phyloP scores from a whole-genome alignment of 2,797 vertebrate species.

The Alca torda region DNA sequence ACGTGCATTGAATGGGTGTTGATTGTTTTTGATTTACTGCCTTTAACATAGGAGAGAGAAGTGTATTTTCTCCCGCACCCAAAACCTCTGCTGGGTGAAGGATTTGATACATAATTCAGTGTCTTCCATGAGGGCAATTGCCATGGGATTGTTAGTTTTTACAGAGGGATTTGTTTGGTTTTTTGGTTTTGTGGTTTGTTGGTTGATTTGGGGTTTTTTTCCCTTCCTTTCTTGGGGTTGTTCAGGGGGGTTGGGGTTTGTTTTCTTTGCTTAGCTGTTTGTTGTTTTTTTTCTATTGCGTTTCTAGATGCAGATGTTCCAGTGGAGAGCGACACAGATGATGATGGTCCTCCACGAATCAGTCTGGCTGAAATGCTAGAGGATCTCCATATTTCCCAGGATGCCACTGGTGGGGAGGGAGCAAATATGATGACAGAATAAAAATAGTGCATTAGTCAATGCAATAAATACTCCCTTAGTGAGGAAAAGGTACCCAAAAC shows the following conservation, averaged over 20 bases:
- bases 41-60: not conserved
- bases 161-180: not conserved
- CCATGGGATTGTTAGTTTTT: not conserved
- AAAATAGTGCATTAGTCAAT: not conserved
- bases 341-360: conserved; percentile 90
- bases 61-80: not conserved
- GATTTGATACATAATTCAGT: not conserved
- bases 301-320: conserved; percentile 84
- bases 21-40: not conserved
- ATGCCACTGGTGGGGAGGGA: conserved; percentile 92
- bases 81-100: not conserved
- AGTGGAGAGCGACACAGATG: conserved; percentile 94
- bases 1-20: not conserved
- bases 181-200: not conserved
- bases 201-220: not conserved
- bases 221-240: not conserved
- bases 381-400: conserved; percentile 88
- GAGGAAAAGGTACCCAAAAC: not conserved
- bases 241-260: not conserved
- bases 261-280: not conserved
- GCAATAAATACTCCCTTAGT: not conserved
- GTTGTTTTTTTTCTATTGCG: accelerated
- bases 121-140: not conserved
- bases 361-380: conserved; percentile 96
- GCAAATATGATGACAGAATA: conserved; percentile 89